A percentile compares a stretch with the other conserved stretches of the same genome.
Conservation (phyloP, 2,113 vertebrate genomes). For the Poeciliopsis turrubarensis region DNA sequence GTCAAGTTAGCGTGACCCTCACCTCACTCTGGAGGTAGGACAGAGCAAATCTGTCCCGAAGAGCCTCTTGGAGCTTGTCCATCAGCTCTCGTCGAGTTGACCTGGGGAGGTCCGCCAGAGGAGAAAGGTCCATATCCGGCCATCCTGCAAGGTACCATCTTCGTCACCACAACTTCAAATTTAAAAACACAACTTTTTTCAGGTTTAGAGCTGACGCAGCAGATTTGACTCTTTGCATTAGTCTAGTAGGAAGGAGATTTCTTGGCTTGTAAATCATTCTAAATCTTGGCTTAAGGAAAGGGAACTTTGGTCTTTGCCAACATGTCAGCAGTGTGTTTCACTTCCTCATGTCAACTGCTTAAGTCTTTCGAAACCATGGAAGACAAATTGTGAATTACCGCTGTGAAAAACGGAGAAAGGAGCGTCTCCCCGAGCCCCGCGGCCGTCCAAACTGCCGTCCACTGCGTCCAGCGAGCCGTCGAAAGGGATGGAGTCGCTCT, state of each 20-base stretch:
- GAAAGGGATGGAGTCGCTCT: conserved; percentile 58
- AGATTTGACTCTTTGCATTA: too few relatives aligned
- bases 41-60: conserved; percentile 75
- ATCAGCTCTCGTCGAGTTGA: conserved; percentile 70
- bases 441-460: conserved; percentile 49
- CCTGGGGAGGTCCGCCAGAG: conserved; percentile 67
- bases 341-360: conserved; percentile 12
- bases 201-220: neutral
- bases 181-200: neutral
- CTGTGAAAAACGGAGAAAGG: neutral
- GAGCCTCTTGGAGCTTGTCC: conserved; percentile 63
- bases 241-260: too few relatives aligned
- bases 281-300: neutral
- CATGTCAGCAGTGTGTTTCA: neutral
- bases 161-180: neutral
- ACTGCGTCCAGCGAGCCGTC: neutral
- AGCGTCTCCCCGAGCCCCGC: conserved; percentile 8
- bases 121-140: conserved; percentile 67
- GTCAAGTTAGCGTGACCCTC: conserved; percentile 37
- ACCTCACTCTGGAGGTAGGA: conserved; percentile 82
- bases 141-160: conserved; percentile 52
- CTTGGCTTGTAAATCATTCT: too few relatives aligned
- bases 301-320: neutral
- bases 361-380: too few relatives aligned
- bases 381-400: neutral